Evolutionary conservation across 2,113 vertebrate species (phyloP).

Genomic region (Uria aalge): DNA sequence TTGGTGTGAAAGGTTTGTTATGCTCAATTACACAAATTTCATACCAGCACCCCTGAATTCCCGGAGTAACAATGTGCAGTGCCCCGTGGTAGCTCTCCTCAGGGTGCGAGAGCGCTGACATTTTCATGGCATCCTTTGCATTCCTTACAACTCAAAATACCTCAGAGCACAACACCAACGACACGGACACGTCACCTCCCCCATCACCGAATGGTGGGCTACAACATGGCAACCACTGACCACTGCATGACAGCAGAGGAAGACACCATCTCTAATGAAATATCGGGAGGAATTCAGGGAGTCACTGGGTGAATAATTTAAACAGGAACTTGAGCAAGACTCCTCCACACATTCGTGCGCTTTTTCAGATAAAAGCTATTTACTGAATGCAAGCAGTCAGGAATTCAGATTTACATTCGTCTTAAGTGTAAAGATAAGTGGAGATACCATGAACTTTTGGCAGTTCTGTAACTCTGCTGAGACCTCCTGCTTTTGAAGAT

Average conservation of each 20-base stretch:
- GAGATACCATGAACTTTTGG: background rate
- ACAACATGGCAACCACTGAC: background rate
- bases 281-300: background rate
- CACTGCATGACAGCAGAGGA: background rate
- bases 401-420: background rate
- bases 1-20: background rate
- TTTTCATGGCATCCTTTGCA: background rate
- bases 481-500: background rate
- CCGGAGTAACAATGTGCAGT: background rate
- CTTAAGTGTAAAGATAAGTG: background rate
- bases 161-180: background rate
- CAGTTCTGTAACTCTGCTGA: background rate
- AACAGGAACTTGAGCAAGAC: background rate
- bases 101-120: accelerated
- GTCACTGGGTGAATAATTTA: background rate
- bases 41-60: background rate
- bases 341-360: background rate
- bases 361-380: background rate
- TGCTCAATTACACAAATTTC: background rate
- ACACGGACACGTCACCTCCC: accelerated
- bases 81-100: background rate
- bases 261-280: background rate
- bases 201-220: background rate
- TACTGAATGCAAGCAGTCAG: background rate
- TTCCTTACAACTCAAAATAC: background rate